Percentiles rank a stretch among this genome's conserved stretches.
These are phyloP conservation scores for Lasiurus cinereus DNA, from an alignment of 2,113 vertebrate species.

Conservation along the genomic window DNA sequence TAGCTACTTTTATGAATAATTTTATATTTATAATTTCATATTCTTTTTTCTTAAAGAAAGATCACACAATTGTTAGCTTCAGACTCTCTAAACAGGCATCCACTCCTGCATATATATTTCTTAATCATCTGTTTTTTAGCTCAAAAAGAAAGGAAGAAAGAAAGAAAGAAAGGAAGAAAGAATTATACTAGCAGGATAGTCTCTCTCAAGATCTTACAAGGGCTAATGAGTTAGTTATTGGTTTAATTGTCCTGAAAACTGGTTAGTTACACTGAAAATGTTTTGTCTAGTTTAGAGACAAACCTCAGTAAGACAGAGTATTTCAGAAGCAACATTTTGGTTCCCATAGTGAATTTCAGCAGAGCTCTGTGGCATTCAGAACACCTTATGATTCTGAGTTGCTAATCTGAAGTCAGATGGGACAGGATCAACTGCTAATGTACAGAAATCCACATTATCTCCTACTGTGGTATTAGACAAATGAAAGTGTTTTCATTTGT, in stretches of 20 bases:
- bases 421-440: neutral
- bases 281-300: neutral
- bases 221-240: neutral
- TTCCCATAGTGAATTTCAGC: neutral
- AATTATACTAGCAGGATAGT: neutral
- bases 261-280: neutral
- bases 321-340: conserved; percentile 21
- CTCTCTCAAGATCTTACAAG: neutral
- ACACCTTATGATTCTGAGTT: neutral
- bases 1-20: neutral
- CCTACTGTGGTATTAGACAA: neutral
- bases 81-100: neutral
- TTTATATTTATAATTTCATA: neutral
- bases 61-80: neutral
- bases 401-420: neutral
- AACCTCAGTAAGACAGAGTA: neutral
- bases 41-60: conserved; percentile 2
- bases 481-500: neutral
- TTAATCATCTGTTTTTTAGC: neutral
- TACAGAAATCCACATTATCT: neutral
- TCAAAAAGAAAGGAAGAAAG: neutral
- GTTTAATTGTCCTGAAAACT: neutral
- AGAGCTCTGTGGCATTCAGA: neutral
- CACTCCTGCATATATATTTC: neutral
- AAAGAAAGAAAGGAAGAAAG: too few relatives aligned